Base-by-base conservation (phyloP, 2,797 vertebrate genomes). In the Clarias pachynema region DNA sequence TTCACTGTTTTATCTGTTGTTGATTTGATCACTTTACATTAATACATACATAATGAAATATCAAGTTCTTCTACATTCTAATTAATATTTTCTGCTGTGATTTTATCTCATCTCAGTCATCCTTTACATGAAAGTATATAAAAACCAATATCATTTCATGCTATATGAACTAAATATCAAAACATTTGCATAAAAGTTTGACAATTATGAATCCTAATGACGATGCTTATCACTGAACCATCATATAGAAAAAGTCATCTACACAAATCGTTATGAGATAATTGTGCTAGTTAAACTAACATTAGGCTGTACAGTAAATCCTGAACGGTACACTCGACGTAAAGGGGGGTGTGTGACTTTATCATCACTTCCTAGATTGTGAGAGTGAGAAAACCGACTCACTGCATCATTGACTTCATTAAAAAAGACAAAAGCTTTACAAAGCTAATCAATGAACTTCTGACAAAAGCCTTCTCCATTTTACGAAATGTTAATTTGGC, bases 371-470 rank as follows among this genome's bases (percentile, higher is more conserved):
- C 40, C 26, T 49, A 2, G 60, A 49, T 4, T 44, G n/a, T 26
- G 29, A 14, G 29, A 81, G 40, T 56, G 2, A 22, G 63, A 31
- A 53, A 68, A 66, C 4, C 8, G 37, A 80, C 22, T 79, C 20
- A 44, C 24, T 49, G 37, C 60, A 80, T 49, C 59, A 65, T 1
- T 78, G 31, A 60, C 77, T 79, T 63, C 31, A 62, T 79, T 79
- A 66, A 49, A 65, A 29, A 29, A 14, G n/a, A 63, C 22, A 53
- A 53, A 81, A 68, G 26, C 77, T 62, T 79, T 44, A 78, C 12
- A 40, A 68, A 68, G 60, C 63, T 81, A 81, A 68, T 81, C 79
- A 81, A 68, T 81, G 63, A 81, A 81, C 79, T 29, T 53, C 62
- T 68, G 37, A 68, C 16, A 81, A 80, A 81, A 68, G 79, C 40